Percentiles rank a stretch among this genome's conserved stretches.
phyloP scores from a whole-genome alignment of 2,113 vertebrate genomes.

The Nipponia nippon region DNA sequence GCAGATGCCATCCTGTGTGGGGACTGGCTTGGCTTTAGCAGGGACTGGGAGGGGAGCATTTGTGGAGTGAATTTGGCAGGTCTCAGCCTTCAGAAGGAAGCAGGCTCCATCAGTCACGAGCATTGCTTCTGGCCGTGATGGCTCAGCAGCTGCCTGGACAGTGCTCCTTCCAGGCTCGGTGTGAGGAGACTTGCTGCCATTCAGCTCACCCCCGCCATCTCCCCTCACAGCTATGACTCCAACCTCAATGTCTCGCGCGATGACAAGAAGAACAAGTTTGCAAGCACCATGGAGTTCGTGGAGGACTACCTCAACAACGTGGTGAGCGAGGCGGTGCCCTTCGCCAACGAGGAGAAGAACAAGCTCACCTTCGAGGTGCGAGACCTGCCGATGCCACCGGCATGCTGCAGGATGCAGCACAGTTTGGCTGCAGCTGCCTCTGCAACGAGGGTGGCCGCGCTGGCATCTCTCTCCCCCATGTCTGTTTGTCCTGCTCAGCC shows the following conservation, averaged over 20 bases:
- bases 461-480: not conserved
- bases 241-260: conserved; percentile 91
- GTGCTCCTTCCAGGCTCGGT: not conserved
- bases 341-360: conserved; percentile 95
- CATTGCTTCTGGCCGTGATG: not conserved
- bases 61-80: not conserved
- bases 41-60: not conserved
- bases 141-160: not conserved
- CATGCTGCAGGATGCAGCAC: fast-evolving
- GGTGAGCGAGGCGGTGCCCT: conserved; percentile 89
- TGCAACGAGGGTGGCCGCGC: fast-evolving
- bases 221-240: conserved; percentile 87
- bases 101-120: not conserved
- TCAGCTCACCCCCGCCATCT: not conserved
- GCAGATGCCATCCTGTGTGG: not conserved
- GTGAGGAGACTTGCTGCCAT: not conserved
- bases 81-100: not conserved
- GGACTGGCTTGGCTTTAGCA: not conserved
- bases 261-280: conserved; percentile 97
- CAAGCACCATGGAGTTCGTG: conserved; percentile 95
- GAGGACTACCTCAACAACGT: conserved; percentile 97
- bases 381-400: fast-evolving
- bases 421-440: fast-evolving
- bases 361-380: conserved; percentile 94
- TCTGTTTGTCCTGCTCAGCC: not conserved